These are phyloP conservation scores for Habropoda laboriosa DNA, from an alignment of 1,140 invertebrate species.

Conservation along the genomic window DNA sequence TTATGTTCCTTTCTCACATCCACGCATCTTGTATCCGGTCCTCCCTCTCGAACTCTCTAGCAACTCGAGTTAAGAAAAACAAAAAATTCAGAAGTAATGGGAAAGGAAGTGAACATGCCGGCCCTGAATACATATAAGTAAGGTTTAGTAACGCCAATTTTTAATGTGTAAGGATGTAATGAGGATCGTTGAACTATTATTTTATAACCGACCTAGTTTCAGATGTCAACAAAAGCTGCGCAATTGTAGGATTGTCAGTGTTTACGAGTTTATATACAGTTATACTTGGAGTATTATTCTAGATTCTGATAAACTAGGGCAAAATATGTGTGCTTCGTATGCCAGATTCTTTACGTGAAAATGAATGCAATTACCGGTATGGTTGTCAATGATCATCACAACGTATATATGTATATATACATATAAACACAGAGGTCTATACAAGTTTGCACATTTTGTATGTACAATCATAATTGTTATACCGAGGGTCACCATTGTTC, in stretches of 20 bases:
- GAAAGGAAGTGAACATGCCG: conserved; percentile 68
- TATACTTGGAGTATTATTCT: conserved; percentile 38
- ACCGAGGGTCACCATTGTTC: conserved; percentile 55
- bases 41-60: conserved; percentile 73
- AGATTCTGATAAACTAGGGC: conserved; percentile 49
- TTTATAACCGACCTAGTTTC: conserved; percentile 40
- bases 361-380: conserved; percentile 32
- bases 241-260: conserved; percentile 62
- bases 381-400: conserved; percentile 35
- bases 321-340: conserved; percentile 38
- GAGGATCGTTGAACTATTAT: conserved; percentile 59
- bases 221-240: conserved; percentile 31
- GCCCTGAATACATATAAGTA: conserved; percentile 73
- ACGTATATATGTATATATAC: conserved; percentile 63
- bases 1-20: conserved; percentile 61
- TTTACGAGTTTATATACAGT: conserved; percentile 71
- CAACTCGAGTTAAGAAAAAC: conserved; percentile 58
- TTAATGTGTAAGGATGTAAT: conserved; percentile 76
- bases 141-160: conserved; percentile 72
- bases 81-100: conserved; percentile 64
- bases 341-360: conserved; percentile 32
- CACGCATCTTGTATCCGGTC: conserved; percentile 76
- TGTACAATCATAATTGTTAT: conserved; percentile 62
- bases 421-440: conserved; percentile 64
- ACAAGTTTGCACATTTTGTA: conserved; percentile 65